Evolutionary conservation across 1,140 invertebrate species (phyloP), one percentile per base, ranked within the genome.

Genomic region (Bombus impatiens): DNA sequence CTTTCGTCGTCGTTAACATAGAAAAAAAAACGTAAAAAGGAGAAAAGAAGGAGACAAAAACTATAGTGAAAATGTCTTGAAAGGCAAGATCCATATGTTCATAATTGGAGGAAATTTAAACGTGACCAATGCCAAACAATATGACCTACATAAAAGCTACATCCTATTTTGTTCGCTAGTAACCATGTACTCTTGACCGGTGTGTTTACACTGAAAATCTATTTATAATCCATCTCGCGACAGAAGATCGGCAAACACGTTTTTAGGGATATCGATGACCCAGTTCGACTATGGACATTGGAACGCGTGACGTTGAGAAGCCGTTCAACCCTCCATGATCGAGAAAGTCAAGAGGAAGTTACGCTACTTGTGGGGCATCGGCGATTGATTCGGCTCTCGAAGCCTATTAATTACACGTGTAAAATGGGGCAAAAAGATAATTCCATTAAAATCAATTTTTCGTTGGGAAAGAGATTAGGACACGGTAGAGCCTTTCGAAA

Each of bases 391-490:
- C 22, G 10, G 5, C 59, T 32, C 22, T 22, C 28, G 67, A 47
- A 25, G 59, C 44, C 70, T 59, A 67, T 75, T 42, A 35, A n/a
- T 68, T 12, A 15, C 15, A 28, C 9, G 37, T 25, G 44, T 15
- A 40, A 42, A 53, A 53, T 22, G 5, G 18, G 6, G 18, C 18
- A 53, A 15, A 62, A 37, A 53, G 3, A 32, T 42, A 10, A 47
- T 44, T 35, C 35, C 68, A 57, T 59, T 18, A 53, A 35, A 44
- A 81, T 67, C 35, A 81, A 78, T 22, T 42, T 22, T 68, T 68
- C 28, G 65, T 74, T 47, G 59, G 32, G 1, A 32, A 47, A 53
- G 35, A 85, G 82, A 84, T 87, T 79, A 79, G 70, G 15, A 37
- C 47, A 47, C 18, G 32, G 32, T 47, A 65, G 32, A 79, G 77